Evolutionary conservation across 1,140 invertebrate genomes (phyloP).

Genomic region (Hydropsyche tenuis): DNA sequence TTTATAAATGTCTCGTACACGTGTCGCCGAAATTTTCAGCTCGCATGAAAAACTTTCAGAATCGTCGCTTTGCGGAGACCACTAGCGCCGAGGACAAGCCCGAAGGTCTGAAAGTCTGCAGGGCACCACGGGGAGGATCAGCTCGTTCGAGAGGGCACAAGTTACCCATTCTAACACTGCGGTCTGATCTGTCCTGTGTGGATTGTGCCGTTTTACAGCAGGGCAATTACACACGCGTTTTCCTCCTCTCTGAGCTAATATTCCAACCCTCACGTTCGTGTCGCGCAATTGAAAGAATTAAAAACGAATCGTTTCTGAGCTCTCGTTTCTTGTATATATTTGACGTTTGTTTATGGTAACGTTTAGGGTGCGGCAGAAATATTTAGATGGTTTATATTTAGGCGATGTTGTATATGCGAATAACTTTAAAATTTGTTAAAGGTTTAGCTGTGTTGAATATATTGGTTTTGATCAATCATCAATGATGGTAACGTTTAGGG

Average conservation of each 20-base stretch:
- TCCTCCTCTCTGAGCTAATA: not conserved
- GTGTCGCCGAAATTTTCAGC: conserved; percentile 14
- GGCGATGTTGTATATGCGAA: too few species aligned
- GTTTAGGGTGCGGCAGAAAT: too few species aligned
- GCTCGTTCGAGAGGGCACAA: not conserved
- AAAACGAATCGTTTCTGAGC: too few species aligned
- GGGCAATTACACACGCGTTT: conserved; percentile 6
- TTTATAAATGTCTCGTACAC: too few species aligned
- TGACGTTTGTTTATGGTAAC: too few species aligned
- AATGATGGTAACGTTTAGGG: too few species aligned
- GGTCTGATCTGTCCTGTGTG: conserved; percentile 28
- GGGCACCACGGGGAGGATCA: conserved; percentile 1
- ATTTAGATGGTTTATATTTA: too few species aligned
- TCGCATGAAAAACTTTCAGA: not conserved
- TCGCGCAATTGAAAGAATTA: too few species aligned
- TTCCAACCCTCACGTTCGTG: not conserved
- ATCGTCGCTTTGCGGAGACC: conserved; percentile 1
- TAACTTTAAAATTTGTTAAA: too few species aligned
- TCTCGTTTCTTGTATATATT: too few species aligned
- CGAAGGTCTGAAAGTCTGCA: conserved; percentile 18
- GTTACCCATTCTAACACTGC: not conserved
- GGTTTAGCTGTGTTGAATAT: too few species aligned
- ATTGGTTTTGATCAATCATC: too few species aligned
- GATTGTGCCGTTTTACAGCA: conserved; percentile 3
- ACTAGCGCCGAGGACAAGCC: not conserved